phyloP scores from a whole-genome alignment of 2,797 vertebrate species.

The Cyprinodon diabolis region DNA sequence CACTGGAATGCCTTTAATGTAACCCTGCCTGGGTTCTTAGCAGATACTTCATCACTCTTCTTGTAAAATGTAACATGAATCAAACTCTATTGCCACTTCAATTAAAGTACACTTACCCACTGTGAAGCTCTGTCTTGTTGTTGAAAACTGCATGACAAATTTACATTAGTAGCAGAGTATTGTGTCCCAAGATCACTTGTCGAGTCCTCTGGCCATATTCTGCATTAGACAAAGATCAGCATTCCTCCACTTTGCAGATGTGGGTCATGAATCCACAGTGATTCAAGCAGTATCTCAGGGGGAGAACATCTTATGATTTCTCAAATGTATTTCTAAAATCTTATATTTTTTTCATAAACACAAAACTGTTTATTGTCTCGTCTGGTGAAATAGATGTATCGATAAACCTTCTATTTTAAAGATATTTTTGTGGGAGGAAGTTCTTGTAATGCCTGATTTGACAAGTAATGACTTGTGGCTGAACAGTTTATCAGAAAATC shows the following conservation, averaged over 20 bases:
- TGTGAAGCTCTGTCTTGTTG: constrained; percentile 32
- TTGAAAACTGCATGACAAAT: constrained; percentile 51
- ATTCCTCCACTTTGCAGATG: constrained; percentile 66
- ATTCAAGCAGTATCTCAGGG: constrained; percentile 43
- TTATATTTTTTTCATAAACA: not conserved
- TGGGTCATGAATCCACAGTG: constrained; percentile 68
- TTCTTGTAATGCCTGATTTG: not conserved
- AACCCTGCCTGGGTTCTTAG: constrained; percentile 62
- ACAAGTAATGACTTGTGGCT: not conserved
- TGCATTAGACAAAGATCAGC: constrained; percentile 72
- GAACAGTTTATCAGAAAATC: not conserved
- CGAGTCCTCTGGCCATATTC: constrained; percentile 63
- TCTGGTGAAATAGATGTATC: not conserved
- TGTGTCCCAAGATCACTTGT: constrained; percentile 60
- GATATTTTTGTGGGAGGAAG: not conserved
- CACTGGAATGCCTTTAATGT: constrained; percentile 77
- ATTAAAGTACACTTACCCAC: constrained; percentile 56
- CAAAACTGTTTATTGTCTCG: not conserved
- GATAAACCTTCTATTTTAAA: not conserved
- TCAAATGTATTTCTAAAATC: not conserved
- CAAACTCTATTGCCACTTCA: constrained; percentile 56
- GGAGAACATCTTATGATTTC: not conserved
- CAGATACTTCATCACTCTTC: constrained; percentile 62
- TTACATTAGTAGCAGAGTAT: constrained; percentile 50
- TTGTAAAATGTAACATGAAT: constrained; percentile 63